Base-by-base conservation (phyloP, 30 jellyfish, hydroid and myxozoan genomes). In the Mastigias papua region DNA sequence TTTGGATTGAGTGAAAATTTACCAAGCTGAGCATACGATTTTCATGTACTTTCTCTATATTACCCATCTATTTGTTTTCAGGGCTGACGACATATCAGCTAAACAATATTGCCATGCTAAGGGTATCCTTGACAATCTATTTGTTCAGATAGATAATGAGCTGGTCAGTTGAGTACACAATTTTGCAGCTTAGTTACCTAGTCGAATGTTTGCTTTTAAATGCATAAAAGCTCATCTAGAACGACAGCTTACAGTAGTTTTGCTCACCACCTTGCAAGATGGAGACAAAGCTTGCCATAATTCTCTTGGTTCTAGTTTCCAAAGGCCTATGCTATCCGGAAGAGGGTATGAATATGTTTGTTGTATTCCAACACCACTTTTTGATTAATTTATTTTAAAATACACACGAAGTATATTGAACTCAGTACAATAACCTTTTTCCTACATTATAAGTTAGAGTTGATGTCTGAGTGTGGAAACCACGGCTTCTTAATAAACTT, bases 301-400 rank as follows among this genome's bases (percentile, higher is more conserved):
- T 49, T 10, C 17, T 78, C 31, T 33, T 48, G 42, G 28, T 70
- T 27, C 10, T 67, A 0, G 21, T 68, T 32, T 82, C 91, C 1
- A 22, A 23, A 22, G 91, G 34, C 46, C 48, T 46, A 25, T 82
- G 91, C 84, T 65, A 82, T 37, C 91, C 91, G 16, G 91, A 82
- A 30, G 91, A 82, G 50, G 91, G 91, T 82, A 82, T 64, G 82
- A 28, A 16, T 50, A 25, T 25, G 48, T 50, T 19, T 46, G 50
- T 22, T 49, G 4, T 27, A 65, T 65, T 65, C 35, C 37, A 65
- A 15, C 1, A n/a, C n/a, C n/a, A n/a, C n/a, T n/a, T n/a, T n/a
- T n/a, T n/a, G n/a, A n/a, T n/a, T n/a, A n/a, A n/a, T 37, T 37
- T 37, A 37, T 37, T 37, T 6, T 37, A n/a, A n/a, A n/a, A n/a